Evolutionary conservation across 2,797 vertebrate genomes (phyloP), one percentile per base, ranked within the genome.

Genomic region (Oryzias sinensis): DNA sequence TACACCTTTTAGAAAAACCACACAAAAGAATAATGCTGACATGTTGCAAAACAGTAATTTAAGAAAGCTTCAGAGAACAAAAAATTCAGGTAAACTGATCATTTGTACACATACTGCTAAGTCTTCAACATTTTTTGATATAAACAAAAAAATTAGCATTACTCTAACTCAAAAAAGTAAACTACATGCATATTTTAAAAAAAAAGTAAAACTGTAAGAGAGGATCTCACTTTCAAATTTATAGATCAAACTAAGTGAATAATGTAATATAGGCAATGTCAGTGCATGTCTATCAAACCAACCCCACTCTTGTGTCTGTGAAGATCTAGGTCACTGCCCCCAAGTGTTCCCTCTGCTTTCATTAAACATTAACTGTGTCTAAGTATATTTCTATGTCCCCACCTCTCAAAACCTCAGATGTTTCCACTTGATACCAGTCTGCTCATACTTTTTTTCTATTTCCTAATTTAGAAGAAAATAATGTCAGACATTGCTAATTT

Each of bases 321-420:
- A 16, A 74, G 81, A 92, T 92, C 82, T 91, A 88, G 90, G 90
- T 91, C 90, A 91, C 65, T 77, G 78, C 66, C 81, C 85, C 70
- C 74, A 70, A 73, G 82, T 86, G 83, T 84, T 74, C 56, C 68
- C 56, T 59, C 77, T 76, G 74, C 71, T 72, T 82, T 88, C 79
- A 90, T 93, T 83, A 91, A 91, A 90, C 83, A 89, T 91, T 90
- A 84, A 91, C 66, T 56, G 51, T 58, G 55, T 83, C 83, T 87
- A 87, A 90, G 89, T 90, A 90, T 87, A 88, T 90, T 92, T 90
- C 78, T 73, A 69, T 92, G 88, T 88, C 79, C 72, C 74, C 62
- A 57, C 67, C 68, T 81, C 68, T 56, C 55, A 73, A 77, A 84
- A 74, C 71, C 53, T 59, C 66, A 68, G 65, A 77, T 62, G 76